A percentile compares a stretch with the other conserved stretches of the same genome.
These are phyloP conservation scores for Hozukius guyotensis DNA, from an alignment of 2,797 vertebrate genomes.

Conservation along the genomic window DNA sequence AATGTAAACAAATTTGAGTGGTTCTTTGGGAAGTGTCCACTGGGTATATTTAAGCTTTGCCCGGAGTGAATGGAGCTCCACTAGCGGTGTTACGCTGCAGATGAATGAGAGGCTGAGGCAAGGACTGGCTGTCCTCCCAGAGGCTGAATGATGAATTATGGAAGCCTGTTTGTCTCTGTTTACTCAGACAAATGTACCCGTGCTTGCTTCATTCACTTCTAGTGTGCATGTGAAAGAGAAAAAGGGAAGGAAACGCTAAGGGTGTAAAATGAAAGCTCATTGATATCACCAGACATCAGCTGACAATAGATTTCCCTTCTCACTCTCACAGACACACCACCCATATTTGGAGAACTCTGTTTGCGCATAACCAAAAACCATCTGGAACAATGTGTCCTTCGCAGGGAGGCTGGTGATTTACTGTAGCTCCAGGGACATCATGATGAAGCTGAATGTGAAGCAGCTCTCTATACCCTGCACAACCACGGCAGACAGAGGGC, in stretches of 20 bases:
- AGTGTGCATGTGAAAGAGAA: slow-evolving; percentile 11
- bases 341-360: slow-evolving; percentile 4
- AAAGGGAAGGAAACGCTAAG: neutral
- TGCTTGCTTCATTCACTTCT: slow-evolving; percentile 38
- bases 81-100: slow-evolving; percentile 28
- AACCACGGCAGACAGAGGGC: neutral
- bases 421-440: slow-evolving; percentile 12
- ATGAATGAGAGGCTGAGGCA: slow-evolving; percentile 59
- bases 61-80: slow-evolving; percentile 37
- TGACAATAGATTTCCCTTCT: slow-evolving; percentile 19
- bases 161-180: slow-evolving; percentile 63
- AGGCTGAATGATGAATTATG: slow-evolving; percentile 74
- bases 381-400: slow-evolving; percentile 47
- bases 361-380: neutral
- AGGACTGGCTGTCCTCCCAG: slow-evolving; percentile 66
- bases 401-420: slow-evolving; percentile 33
- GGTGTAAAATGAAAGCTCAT: slow-evolving; percentile 31
- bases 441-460: slow-evolving; percentile 37
- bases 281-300: slow-evolving; percentile 38
- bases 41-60: slow-evolving; percentile 25
- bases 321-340: neutral
- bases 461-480: slow-evolving; percentile 22
- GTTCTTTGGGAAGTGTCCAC: slow-evolving; percentile 25
- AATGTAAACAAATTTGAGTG: slow-evolving; percentile 26
- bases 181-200: slow-evolving; percentile 53